A percentile compares a stretch with the other conserved stretches of the same genome.
Conservation (phyloP, 2,888 invertebrate genomes). For the Xestoiulus laeticollis region DNA sequence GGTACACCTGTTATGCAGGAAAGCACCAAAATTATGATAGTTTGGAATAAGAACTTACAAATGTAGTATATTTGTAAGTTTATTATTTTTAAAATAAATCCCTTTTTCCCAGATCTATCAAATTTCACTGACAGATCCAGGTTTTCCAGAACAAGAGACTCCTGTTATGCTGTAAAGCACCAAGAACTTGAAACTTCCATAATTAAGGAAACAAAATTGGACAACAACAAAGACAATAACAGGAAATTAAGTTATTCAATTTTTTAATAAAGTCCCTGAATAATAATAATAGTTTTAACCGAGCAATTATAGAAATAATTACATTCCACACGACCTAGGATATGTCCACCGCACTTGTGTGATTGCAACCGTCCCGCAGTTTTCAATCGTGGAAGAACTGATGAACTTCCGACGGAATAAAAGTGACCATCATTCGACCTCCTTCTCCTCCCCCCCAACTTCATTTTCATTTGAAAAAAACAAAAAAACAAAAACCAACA, state of each 20-base stretch:
- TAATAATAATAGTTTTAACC: constrained; percentile 21
- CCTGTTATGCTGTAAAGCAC: no score
- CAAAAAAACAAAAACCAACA: neutral
- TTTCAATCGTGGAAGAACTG: constrained; percentile 3
- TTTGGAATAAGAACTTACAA: no score
- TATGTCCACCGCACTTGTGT: constrained; percentile 5
- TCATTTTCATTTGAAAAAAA: constrained; percentile 11
- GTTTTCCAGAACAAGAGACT: no score
- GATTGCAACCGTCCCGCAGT: constrained; percentile 37
- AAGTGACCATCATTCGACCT: neutral
- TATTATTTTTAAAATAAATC: no score
- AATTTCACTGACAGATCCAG: neutral
- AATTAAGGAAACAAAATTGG: neutral
- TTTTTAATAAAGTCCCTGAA: constrained; percentile 37
- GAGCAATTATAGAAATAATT: constrained; percentile 21
- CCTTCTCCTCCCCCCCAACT: neutral
- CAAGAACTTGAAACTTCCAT: no score
- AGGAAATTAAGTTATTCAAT: neutral
- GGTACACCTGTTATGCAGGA: no score
- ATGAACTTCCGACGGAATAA: neutral
- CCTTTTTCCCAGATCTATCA: no score
- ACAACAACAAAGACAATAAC: neutral
- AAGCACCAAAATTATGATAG: no score
- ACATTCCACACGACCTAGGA: constrained; percentile 10
- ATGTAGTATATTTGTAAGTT: no score